These are phyloP conservation scores for Cantharis flavilabris DNA, from an alignment of 2,888 invertebrate genomes.

Conservation along the genomic window DNA sequence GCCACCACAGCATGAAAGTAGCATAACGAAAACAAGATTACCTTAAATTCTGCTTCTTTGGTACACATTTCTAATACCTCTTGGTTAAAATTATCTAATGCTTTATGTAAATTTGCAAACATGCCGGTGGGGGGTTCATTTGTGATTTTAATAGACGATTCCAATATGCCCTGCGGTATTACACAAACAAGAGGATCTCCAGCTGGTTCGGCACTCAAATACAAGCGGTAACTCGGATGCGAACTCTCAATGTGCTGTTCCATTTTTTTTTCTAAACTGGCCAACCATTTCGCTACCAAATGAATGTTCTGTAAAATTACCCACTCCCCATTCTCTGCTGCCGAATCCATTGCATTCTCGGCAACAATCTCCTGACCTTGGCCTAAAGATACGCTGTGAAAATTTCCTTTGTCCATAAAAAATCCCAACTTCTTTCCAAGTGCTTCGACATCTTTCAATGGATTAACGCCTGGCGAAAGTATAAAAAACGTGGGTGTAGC, in stretches of 20 bases:
- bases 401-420: constrained; percentile 77
- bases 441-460: constrained; percentile 89
- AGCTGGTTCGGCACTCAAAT: constrained; percentile 87
- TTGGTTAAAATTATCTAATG: constrained; percentile 89
- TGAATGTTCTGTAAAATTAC: constrained; percentile 93
- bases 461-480: constrained; percentile 92
- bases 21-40: constrained; percentile 84
- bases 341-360: constrained; percentile 81
- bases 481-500: constrained; percentile 92
- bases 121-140: constrained; percentile 96
- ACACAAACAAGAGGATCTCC: constrained; percentile 67
- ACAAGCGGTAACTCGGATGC: constrained; percentile 70
- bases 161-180: constrained; percentile 85
- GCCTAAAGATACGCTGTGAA: constrained; percentile 91
- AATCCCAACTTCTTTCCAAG: constrained; percentile 82
- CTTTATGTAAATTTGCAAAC: constrained; percentile 92
- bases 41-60: constrained; percentile 92
- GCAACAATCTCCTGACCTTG: constrained; percentile 95
- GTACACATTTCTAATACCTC: constrained; percentile 91
- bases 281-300: constrained; percentile 87
- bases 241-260: constrained; percentile 77
- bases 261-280: constrained; percentile 87
- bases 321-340: constrained; percentile 83
- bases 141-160: constrained; percentile 93
- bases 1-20: constrained; percentile 96